Evolutionary conservation across 1,140 invertebrate species (phyloP).

Genomic region (Drosophila bocqueti): DNA sequence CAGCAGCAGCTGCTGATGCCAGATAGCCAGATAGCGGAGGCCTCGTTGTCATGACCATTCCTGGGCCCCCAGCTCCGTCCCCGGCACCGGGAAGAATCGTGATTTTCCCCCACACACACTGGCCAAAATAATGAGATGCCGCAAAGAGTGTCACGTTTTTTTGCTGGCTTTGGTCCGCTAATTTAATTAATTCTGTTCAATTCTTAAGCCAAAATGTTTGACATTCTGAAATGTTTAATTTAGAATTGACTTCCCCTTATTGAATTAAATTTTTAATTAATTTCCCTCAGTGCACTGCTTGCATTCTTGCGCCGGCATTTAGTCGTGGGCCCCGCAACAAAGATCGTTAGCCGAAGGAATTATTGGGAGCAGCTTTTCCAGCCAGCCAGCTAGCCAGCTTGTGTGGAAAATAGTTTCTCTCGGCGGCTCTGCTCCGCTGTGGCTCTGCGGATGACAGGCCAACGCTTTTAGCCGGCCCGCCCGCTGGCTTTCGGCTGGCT

Average conservation of each 20-base stretch:
- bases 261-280: not conserved
- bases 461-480: conserved; percentile 17
- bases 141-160: not conserved
- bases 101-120: conserved; percentile 43
- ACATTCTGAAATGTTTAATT: not conserved
- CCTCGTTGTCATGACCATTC: conserved; percentile 40
- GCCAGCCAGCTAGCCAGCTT: not conserved
- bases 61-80: conserved; percentile 25
- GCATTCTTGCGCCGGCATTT: conserved; percentile 41
- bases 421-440: not conserved
- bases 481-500: conserved; percentile 20
- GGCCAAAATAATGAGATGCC: conserved; percentile 5
- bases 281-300: conserved; percentile 16
- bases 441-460: conserved; percentile 39
- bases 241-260: not conserved
- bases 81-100: conserved; percentile 39
- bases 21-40: conserved; percentile 39
- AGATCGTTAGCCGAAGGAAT: conserved; percentile 41
- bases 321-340: conserved; percentile 43
- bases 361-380: conserved; percentile 43
- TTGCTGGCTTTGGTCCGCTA: not conserved
- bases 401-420: conserved; percentile 37
- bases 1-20: conserved; percentile 46
- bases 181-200: not conserved
- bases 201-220: not conserved